These are phyloP conservation scores for Onthophagus taurus DNA, from an alignment of 1,140 invertebrate genomes.

Conservation along the genomic window DNA sequence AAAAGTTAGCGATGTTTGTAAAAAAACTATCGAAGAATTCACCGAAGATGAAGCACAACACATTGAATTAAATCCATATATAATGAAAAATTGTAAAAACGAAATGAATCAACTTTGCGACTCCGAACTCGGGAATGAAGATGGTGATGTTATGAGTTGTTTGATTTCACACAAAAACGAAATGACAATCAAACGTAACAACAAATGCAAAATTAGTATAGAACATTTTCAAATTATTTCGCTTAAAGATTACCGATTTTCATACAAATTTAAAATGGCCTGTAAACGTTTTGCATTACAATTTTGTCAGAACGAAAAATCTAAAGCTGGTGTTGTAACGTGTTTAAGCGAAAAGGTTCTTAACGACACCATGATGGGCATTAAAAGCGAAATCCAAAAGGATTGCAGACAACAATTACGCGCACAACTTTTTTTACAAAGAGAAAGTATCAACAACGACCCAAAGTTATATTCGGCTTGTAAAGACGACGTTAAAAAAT, in stretches of 20 bases:
- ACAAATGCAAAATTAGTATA: constrained; percentile 84
- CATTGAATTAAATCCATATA: constrained; percentile 76
- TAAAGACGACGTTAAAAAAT: constrained; percentile 62
- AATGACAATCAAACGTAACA: constrained; percentile 56
- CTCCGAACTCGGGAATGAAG: constrained; percentile 59
- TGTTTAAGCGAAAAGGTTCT: constrained; percentile 86
- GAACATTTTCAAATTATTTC: constrained; percentile 91
- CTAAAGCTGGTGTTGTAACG: constrained; percentile 79
- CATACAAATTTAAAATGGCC: constrained; percentile 86
- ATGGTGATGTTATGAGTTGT: constrained; percentile 87
- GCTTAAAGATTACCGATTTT: constrained; percentile 88
- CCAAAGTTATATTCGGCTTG: constrained; percentile 69
- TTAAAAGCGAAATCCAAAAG: constrained; percentile 68
- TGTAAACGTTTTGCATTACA: constrained; percentile 76
- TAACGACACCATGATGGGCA: constrained; percentile 76
- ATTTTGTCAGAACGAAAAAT: constrained; percentile 67
- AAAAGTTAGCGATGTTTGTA: constrained; percentile 38
- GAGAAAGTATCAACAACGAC: constrained; percentile 78
- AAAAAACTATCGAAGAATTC: constrained; percentile 53
- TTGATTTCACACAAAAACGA: constrained; percentile 89
- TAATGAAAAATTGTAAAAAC: constrained; percentile 70
- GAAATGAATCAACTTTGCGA: constrained; percentile 78
- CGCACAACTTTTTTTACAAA: constrained; percentile 79
- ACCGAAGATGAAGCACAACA: constrained; percentile 83
- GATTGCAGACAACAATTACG: constrained; percentile 82